These are phyloP conservation scores for Notarius quadriscutis DNA, from an alignment of 2,113 vertebrate species.

Conservation along the genomic window DNA sequence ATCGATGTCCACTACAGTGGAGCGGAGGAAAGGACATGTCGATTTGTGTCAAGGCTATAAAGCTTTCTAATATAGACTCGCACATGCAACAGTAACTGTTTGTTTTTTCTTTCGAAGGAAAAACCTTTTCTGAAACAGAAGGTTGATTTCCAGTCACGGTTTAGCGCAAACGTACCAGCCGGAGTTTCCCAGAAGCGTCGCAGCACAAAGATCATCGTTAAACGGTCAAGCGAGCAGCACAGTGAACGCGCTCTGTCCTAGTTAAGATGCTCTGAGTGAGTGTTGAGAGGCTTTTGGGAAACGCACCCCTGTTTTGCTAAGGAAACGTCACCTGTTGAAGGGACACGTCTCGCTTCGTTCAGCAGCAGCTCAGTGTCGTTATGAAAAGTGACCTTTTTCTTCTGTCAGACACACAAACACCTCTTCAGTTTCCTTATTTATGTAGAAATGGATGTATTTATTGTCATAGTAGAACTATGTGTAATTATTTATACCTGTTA, in stretches of 20 bases:
- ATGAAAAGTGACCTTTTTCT: not conserved
- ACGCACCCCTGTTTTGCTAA: not conserved
- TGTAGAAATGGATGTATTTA: constrained; percentile 75
- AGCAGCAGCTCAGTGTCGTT: not conserved
- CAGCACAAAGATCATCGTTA: too few species aligned
- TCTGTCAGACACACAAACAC: not conserved
- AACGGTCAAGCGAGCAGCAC: too few species aligned
- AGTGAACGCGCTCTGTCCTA: too few species aligned
- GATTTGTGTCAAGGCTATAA: not conserved
- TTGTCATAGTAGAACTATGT: constrained; percentile 62
- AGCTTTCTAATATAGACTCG: not conserved
- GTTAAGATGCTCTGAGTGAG: too few species aligned
- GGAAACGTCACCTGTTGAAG: not conserved
- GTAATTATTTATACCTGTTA: constrained; percentile 70
- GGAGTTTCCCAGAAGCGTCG: too few species aligned
- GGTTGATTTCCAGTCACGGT: not conserved
- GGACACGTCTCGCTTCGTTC: not conserved
- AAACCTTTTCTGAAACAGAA: not conserved
- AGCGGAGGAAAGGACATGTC: not conserved
- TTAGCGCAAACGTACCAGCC: not conserved
- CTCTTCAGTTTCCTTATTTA: constrained; percentile 55
- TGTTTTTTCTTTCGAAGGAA: not conserved
- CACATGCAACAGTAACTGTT: not conserved
- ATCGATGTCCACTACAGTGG: constrained; percentile 9
- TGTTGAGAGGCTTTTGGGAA: too few species aligned